Conservation (phyloP, 2,113 vertebrate genomes). For the Chaetodon trifascialis region DNA sequence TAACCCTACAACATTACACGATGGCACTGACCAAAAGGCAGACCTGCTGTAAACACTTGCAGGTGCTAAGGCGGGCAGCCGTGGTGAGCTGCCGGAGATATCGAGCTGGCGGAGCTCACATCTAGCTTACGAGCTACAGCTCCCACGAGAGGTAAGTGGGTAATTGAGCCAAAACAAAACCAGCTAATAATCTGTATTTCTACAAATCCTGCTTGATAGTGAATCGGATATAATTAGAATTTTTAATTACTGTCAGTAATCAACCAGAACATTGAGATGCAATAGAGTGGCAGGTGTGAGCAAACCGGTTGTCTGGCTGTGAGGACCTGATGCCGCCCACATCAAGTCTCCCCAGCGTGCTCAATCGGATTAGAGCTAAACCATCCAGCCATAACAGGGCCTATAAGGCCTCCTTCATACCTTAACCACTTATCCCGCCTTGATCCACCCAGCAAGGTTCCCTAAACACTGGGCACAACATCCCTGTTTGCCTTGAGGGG, state of each 20-base stretch:
- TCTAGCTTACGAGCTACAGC: conserved; percentile 51
- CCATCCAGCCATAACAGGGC: conserved; percentile 70
- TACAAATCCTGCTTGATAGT: conserved; percentile 69
- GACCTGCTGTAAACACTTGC: conserved; percentile 45
- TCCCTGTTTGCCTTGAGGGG: conserved; percentile 24
- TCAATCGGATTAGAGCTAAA: conserved; percentile 78
- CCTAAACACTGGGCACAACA: conserved; percentile 47
- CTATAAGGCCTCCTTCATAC: conserved; percentile 62
- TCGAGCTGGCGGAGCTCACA: conserved; percentile 42
- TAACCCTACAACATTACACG: conserved; percentile 4
- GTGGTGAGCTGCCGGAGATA: conserved; percentile 26
- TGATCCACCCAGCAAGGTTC: conserved; percentile 68
- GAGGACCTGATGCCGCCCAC: conserved; percentile 61
- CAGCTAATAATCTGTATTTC: conserved; percentile 71
- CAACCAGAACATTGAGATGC: conserved; percentile 66
- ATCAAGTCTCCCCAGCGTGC: conserved; percentile 48
- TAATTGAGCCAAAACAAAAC: conserved; percentile 75
- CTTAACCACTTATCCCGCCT: conserved; percentile 71
- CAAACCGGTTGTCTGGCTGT: conserved; percentile 60
- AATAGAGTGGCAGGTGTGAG: conserved; percentile 77
- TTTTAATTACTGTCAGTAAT: conserved; percentile 74
- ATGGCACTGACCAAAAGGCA: conserved; percentile 49
- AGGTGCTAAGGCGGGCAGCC: conserved; percentile 48
- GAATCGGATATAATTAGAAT: conserved; percentile 75
- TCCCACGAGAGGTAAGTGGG: conserved; percentile 54